phyloP scores from a whole-genome alignment of 2,797 vertebrate species.

The Nothura maculosa region DNA sequence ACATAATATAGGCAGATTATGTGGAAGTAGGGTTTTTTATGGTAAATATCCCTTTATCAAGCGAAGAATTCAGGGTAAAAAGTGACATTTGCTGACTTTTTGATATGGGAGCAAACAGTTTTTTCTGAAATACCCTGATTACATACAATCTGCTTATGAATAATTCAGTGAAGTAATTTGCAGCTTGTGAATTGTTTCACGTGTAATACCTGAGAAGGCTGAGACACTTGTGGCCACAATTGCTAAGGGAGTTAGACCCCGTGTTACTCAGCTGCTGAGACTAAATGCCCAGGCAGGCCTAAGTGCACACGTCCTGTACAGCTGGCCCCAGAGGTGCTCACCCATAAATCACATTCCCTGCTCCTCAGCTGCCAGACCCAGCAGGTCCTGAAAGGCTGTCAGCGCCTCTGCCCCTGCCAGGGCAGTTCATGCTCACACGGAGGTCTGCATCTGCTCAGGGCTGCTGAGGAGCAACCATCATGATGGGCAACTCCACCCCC shows the following conservation, averaged over 20 bases:
- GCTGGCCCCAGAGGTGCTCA: background rate
- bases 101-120: background rate
- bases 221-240: background rate
- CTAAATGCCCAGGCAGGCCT: background rate
- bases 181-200: background rate
- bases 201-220: background rate
- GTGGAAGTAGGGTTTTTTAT: background rate
- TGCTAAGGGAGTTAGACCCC: background rate
- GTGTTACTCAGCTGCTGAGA: background rate
- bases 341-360: background rate
- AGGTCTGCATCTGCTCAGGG: background rate
- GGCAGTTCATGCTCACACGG: no score
- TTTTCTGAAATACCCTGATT: slow-evolving; percentile 29
- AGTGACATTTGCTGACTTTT: slow-evolving; percentile 22
- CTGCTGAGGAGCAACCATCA: background rate
- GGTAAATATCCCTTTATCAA: background rate
- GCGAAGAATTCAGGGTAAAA: background rate
- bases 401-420: background rate
- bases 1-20: background rate
- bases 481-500: background rate
- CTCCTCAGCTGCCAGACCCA: background rate
- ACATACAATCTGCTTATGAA: slow-evolving; percentile 3
- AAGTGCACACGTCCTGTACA: background rate
- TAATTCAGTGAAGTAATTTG: slow-evolving; percentile 26
- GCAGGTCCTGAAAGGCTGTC: background rate